Evolutionary conservation across 2,888 invertebrate species (phyloP), one percentile per base, ranked within the genome.

Genomic region (Lochmaea capreae): DNA sequence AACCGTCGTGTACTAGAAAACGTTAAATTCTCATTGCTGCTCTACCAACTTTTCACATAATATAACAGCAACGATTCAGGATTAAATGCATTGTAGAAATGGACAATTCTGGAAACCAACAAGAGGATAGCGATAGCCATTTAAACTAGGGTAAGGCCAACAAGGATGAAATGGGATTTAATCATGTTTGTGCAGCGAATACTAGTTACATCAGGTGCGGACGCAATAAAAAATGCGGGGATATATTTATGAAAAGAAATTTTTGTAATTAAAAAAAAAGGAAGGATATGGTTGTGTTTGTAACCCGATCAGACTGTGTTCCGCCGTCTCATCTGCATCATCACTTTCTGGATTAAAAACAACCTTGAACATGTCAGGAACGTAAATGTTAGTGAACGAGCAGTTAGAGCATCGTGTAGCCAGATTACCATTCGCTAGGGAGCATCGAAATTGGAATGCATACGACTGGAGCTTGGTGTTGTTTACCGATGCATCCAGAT

Each of bases 61-160:
- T 57, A 62, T 39, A 61, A 46, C 66, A 26, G 52, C 65, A 16
- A 66, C 66, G 16, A 66, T 67, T 58, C 22, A 67, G 57, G 52
- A 62, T 42, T 67, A 67, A 67, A 57, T 67, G 67, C 67, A 66
- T 16, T 52, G 33, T n/a, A 66, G 54, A 66, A 66, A 39, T 54
- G 66, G 54, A 58, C 67, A 42, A 62, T 62, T 62, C 18, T 16
- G 5, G 39, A 62, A 16, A 39, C 62, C 9, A 62, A 39, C 62
- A 42, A 43, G 16, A 26, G 26, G 5, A 42, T 54, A 54, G 52
- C 16, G 52, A 54, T 39, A 42, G 11, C 57, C 66, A 66, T 66
- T 66, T 66, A 66, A 66, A 66, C 54, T 66, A 26, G 66, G 66
- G 66, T 66, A 66, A 66, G 66, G 66, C 49, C 66, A 57, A 54